These are phyloP conservation scores for Frieseomelitta varia DNA, from an alignment of 1,140 invertebrate genomes.

Conservation along the genomic window DNA sequence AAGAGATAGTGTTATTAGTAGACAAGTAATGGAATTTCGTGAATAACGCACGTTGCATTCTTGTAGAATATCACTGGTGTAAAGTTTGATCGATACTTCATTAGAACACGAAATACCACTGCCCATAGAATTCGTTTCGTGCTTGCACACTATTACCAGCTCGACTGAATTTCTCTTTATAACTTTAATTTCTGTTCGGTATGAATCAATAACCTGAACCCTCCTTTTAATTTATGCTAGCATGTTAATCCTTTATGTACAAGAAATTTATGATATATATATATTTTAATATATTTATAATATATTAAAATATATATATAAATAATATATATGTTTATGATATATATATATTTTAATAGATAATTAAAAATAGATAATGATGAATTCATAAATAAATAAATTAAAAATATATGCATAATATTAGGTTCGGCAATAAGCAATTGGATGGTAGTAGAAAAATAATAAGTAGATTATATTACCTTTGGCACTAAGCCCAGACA, in stretches of 20 bases:
- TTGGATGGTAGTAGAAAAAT: background rate
- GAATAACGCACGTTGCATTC: constrained; percentile 54
- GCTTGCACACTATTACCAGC: background rate
- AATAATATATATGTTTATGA: background rate
- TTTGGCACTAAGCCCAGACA: constrained; percentile 91
- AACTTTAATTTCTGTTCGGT: background rate
- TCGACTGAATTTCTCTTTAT: background rate
- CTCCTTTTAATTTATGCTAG: background rate
- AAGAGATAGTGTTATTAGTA: background rate
- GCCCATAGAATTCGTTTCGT: constrained; percentile 19
- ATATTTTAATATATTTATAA: no score
- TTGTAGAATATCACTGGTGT: constrained; percentile 44
- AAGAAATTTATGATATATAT: background rate
- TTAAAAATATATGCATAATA: background rate
- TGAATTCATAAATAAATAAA: background rate
- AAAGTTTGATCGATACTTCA: constrained; percentile 71
- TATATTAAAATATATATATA: no score
- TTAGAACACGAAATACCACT: constrained; percentile 30
- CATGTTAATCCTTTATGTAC: background rate
- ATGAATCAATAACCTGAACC: background rate
- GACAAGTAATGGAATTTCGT: constrained; percentile 51
- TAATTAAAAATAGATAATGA: background rate
- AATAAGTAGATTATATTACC: constrained; percentile 79
- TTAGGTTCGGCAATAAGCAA: background rate
- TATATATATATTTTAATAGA: background rate